Evolutionary conservation across 2,113 vertebrate genomes (phyloP).

Genomic region (Corythoichthys intestinalis): DNA sequence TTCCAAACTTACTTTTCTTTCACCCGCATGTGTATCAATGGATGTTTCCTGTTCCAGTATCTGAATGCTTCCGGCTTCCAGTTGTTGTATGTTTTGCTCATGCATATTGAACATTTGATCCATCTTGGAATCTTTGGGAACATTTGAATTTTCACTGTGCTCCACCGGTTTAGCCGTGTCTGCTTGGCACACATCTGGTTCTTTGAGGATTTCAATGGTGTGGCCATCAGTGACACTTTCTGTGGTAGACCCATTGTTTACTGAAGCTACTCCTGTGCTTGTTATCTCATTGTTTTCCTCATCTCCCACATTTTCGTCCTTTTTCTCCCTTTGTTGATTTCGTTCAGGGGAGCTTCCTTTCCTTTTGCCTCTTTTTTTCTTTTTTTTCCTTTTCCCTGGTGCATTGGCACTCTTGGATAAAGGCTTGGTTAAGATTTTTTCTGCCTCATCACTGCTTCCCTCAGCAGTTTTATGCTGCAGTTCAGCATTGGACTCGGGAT

Average conservation of each 20-base stretch:
- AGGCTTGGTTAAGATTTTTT: slow-evolving; percentile 15
- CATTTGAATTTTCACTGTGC: neutral
- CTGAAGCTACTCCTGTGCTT: neutral
- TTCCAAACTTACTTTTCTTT: neutral
- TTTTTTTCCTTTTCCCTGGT: slow-evolving; percentile 70
- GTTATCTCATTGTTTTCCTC: slow-evolving; percentile 13
- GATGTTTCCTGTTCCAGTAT: neutral
- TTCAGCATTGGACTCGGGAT: slow-evolving; percentile 6
- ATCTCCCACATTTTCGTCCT: neutral
- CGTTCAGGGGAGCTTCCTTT: slow-evolving; percentile 43
- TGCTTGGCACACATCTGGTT: neutral
- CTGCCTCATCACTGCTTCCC: slow-evolving; percentile 18
- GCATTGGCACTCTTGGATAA: slow-evolving; percentile 27
- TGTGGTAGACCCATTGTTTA: neutral
- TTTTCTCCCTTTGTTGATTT: slow-evolving; percentile 26
- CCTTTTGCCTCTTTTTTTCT: slow-evolving; percentile 66
- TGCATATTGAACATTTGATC: neutral
- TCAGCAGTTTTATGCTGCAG: slow-evolving; percentile 17
- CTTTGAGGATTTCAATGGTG: slow-evolving; percentile 1
- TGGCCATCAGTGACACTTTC: neutral
- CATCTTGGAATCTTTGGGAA: slow-evolving; percentile 4
- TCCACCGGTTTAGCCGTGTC: neutral
- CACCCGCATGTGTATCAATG: neutral
- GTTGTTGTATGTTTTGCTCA: neutral
- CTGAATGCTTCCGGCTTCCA: neutral